These are phyloP conservation scores for Ypsolopha sequella DNA, from an alignment of 2,888 invertebrate species.

Conservation along the genomic window DNA sequence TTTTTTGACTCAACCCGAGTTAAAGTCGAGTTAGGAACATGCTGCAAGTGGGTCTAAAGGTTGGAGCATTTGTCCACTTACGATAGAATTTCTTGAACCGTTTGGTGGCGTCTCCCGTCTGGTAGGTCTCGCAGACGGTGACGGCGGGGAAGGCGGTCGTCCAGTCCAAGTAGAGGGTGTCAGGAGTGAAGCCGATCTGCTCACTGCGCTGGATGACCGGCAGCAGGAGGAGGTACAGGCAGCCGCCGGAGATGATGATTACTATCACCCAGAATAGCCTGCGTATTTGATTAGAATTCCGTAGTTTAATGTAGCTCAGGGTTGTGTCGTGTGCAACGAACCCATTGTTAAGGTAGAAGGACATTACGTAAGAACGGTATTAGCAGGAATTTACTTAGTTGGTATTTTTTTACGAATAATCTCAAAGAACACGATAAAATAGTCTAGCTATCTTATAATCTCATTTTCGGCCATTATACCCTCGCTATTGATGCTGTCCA, in stretches of 20 bases:
- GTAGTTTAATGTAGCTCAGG: too few relatives aligned
- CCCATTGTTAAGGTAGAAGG: not conserved
- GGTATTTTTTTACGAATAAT: too few relatives aligned
- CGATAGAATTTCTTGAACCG: slow-evolving; percentile 24
- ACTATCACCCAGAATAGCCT: slow-evolving; percentile 73
- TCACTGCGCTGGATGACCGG: slow-evolving; percentile 56
- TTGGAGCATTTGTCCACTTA: slow-evolving; percentile 12
- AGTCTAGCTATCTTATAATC: too few relatives aligned
- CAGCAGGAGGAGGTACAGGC: slow-evolving; percentile 58
- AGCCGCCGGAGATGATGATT: slow-evolving; percentile 60
- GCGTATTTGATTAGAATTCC: not conserved
- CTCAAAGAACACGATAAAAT: too few relatives aligned
- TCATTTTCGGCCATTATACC: too few relatives aligned
- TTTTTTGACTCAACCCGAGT: too few relatives aligned
- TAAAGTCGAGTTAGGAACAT: too few relatives aligned
- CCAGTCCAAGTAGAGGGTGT: slow-evolving; percentile 73
- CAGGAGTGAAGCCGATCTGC: slow-evolving; percentile 72
- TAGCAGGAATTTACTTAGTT: too few relatives aligned
- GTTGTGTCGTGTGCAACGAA: too few relatives aligned
- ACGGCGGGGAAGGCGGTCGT: slow-evolving; percentile 72
- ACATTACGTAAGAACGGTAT: too few relatives aligned
- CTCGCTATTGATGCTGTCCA: too few relatives aligned
- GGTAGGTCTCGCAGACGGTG: slow-evolving; percentile 70
- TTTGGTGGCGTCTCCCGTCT: slow-evolving; percentile 14
- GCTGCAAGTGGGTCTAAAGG: too few relatives aligned